A percentile compares a stretch with the other conserved stretches of the same genome.
Conservation (phyloP, 2,113 vertebrate genomes). For the Lagenorhynchus albirostris region DNA sequence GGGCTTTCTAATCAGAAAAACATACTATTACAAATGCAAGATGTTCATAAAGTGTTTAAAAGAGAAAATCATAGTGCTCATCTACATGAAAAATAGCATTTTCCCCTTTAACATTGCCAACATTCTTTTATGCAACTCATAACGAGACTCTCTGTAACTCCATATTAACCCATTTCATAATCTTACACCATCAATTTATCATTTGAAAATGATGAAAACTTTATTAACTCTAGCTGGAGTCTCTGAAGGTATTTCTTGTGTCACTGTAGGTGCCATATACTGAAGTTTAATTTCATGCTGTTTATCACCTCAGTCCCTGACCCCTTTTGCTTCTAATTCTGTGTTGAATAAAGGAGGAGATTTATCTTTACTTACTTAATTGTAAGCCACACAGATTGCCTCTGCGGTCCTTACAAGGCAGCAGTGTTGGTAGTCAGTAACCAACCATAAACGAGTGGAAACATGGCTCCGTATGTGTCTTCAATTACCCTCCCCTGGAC, state of each 20-base stretch:
- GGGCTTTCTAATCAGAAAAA: conserved; percentile 37
- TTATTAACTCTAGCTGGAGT: background rate
- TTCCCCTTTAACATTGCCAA: background rate
- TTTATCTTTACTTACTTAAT: conserved; percentile 51
- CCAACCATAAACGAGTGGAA: background rate
- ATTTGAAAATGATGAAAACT: background rate
- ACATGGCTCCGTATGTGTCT: background rate
- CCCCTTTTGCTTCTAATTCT: background rate
- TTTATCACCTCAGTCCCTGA: background rate
- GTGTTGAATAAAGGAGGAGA: background rate
- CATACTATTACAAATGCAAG: conserved; percentile 15
- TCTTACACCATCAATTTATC: conserved; percentile 2
- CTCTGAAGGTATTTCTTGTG: background rate
- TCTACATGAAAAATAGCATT: conserved; percentile 25
- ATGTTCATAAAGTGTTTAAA: conserved; percentile 16
- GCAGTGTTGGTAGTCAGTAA: background rate
- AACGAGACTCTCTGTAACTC: background rate
- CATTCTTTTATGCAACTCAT: background rate
- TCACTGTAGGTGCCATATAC: background rate
- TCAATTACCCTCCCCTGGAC: background rate
- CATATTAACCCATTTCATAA: conserved; percentile 18
- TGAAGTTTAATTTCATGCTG: background rate
- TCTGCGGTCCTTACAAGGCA: background rate
- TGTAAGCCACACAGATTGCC: background rate
- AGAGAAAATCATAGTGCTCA: conserved; percentile 23